These are phyloP conservation scores for Villa cingulata DNA, from an alignment of 2,888 invertebrate genomes.

Conservation along the genomic window DNA sequence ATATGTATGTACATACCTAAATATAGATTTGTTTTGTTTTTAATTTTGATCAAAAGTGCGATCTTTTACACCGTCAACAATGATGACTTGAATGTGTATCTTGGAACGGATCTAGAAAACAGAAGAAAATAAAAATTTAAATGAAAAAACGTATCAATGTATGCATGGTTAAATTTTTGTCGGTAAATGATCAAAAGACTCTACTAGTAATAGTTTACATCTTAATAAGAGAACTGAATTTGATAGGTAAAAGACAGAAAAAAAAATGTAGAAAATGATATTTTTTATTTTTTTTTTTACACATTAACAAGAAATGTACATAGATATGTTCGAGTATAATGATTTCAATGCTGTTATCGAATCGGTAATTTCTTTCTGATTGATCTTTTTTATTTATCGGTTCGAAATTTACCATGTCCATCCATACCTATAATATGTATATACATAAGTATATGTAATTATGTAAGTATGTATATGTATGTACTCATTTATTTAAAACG, in stretches of 20 bases:
- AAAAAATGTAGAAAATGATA: background rate
- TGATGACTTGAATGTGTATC: no score
- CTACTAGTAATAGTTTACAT: slow-evolving; percentile 6
- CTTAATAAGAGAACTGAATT: slow-evolving; percentile 1
- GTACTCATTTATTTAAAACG: no score
- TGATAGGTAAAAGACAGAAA: background rate
- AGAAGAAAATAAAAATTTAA: no score
- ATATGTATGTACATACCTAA: no score
- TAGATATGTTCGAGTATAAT: background rate
- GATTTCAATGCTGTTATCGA: background rate
- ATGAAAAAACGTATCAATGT: background rate
- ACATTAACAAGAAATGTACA: background rate
- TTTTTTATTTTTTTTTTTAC: no score
- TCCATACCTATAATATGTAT: no score
- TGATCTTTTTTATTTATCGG: background rate
- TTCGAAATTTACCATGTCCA: background rate
- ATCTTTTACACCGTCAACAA: no score
- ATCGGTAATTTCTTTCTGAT: background rate
- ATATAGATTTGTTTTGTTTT: no score
- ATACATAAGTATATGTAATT: background rate
- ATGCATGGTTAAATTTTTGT: background rate
- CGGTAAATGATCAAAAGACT: slow-evolving; percentile 7
- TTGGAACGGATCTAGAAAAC: no score
- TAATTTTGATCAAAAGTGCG: no score
- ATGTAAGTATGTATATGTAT: no score